Evolutionary conservation across 2,113 vertebrate species (phyloP).

Genomic region (Platysteira castanea): DNA sequence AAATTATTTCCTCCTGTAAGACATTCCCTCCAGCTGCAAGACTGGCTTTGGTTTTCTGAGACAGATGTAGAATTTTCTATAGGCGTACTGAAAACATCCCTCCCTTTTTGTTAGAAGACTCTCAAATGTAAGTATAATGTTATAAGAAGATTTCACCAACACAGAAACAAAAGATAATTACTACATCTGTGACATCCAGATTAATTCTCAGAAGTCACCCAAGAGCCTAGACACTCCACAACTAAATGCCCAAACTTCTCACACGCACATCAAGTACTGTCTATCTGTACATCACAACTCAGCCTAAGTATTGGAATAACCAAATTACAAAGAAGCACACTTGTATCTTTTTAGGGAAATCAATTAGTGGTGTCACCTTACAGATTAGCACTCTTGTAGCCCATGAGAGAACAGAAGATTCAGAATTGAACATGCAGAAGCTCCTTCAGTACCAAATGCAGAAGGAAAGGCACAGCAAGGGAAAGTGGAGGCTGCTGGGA

Average conservation of each 20-base stretch:
- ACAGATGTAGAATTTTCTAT: background rate
- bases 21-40: background rate
- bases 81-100: background rate
- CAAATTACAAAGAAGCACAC: background rate
- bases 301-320: background rate
- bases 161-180: background rate
- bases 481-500: background rate
- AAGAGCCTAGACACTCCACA: background rate
- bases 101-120: background rate
- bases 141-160: background rate
- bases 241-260: background rate
- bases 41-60: background rate
- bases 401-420: background rate
- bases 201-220: background rate
- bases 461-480: background rate
- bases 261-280: background rate
- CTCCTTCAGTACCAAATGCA: background rate
- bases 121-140: background rate
- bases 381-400: accelerated
- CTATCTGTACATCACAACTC: background rate
- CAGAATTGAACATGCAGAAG: background rate
- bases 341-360: background rate
- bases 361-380: background rate
- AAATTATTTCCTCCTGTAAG: background rate
- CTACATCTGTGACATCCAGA: background rate